These are phyloP conservation scores for Leucopsar rothschildi DNA, from an alignment of 2,113 vertebrate genomes.

Conservation along the genomic window DNA sequence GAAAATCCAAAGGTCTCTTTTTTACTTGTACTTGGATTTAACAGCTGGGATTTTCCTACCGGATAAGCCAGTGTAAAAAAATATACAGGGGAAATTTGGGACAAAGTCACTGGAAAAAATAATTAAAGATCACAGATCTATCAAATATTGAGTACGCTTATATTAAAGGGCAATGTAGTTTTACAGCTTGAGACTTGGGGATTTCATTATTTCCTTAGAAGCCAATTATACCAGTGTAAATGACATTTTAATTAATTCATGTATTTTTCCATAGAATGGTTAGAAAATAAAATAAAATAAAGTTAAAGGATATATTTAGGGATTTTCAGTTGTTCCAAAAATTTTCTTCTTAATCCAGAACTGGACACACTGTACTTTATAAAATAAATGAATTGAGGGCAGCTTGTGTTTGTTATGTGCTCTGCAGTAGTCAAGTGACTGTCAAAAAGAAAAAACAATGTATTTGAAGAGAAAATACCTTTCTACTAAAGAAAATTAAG, in stretches of 20 bases:
- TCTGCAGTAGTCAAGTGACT: conserved; percentile 9
- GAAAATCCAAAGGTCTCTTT: neutral
- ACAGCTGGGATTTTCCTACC: neutral
- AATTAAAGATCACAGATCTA: neutral
- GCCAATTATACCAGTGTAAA: neutral
- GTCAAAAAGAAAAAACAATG: neutral
- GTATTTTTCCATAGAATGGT: neutral
- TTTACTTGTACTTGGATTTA: neutral
- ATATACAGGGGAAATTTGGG: neutral
- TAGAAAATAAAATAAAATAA: neutral
- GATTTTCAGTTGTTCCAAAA: neutral
- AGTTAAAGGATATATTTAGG: neutral
- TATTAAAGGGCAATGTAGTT: neutral
- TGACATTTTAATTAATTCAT: neutral
- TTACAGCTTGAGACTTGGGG: neutral
- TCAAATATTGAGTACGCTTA: neutral
- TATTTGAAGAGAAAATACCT: neutral
- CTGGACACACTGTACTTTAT: neutral
- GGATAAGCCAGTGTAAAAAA: neutral
- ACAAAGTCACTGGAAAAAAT: neutral
- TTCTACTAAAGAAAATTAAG: neutral
- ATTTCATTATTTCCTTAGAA: neutral
- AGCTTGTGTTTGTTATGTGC: neutral
- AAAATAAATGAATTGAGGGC: neutral
- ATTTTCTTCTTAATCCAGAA: neutral